Conservation (phyloP, 1,140 invertebrate genomes). For the Tigriopus japonicus region DNA sequence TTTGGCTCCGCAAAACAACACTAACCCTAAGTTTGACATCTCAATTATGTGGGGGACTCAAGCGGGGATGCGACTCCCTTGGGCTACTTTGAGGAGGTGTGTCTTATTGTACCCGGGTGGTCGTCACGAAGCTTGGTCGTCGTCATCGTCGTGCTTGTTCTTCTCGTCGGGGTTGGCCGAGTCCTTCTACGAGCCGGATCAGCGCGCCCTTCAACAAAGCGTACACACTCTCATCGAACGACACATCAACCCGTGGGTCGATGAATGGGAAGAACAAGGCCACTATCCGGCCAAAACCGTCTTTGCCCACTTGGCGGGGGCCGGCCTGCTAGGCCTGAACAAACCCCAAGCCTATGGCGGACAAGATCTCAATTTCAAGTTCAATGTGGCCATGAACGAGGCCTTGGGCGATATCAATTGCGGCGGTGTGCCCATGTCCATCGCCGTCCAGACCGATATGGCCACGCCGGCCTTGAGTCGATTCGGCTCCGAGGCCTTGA, state of each 20-base stretch:
- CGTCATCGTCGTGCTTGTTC: too few species aligned
- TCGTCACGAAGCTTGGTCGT: too few species aligned
- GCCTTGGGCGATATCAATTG: constrained; percentile 32
- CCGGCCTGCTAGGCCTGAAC: constrained; percentile 36
- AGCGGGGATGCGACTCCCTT: too few species aligned
- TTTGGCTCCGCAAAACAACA: too few species aligned
- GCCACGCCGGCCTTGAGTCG: constrained; percentile 31
- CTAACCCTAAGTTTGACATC: too few species aligned
- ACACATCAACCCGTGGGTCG: constrained; percentile 39
- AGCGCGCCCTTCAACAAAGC: constrained; percentile 14
- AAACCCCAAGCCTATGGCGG: constrained; percentile 22
- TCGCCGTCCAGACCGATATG: constrained; percentile 38
- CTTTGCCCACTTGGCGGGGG: constrained; percentile 35
- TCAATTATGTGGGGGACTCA: too few species aligned
- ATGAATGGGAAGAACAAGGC: constrained; percentile 34
- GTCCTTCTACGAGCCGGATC: constrained; percentile 12
- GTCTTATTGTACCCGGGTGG: too few species aligned
- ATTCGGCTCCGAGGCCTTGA: constrained; percentile 37
- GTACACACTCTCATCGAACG: constrained; percentile 29
- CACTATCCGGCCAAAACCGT: constrained; percentile 34
- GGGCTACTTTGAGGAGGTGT: too few species aligned
- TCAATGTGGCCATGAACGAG: constrained; percentile 35
- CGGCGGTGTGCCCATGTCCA: constrained; percentile 30
- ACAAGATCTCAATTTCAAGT: constrained; percentile 36
- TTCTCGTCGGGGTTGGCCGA: too few species aligned